Base-by-base conservation (phyloP, 2,797 vertebrate genomes). In the Platyrinchus mystaceus region DNA sequence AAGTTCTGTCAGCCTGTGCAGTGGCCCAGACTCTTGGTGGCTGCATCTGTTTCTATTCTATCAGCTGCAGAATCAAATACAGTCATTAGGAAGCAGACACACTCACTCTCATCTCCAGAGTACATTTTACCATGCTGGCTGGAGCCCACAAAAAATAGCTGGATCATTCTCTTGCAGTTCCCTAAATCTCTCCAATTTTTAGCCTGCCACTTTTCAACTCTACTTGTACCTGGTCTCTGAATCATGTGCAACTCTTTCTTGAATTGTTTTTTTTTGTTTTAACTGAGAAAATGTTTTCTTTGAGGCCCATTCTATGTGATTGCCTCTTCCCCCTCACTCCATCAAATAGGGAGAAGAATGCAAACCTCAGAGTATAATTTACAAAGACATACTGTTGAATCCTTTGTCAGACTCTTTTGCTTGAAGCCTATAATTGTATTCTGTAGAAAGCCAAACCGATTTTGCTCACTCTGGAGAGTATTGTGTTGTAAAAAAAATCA, bases 351-450 rank as follows among this genome's bases (percentile, higher is more conserved):
- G 50, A 83, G 52, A 62, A 74, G 74, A 89, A 89, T 6, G 26
- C 24, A 95, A 91, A 59, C n/a, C 47, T 53, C 24, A 14, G 59
- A 71, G 70, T 52, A 53, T 87, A 89, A 93, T 95, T 95, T 92
- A 62, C 59, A 71, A 73, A 70, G 46, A 64, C 47, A 50, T 19
- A 84, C 34, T 87, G 63, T 75, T 90, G 87, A 93, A 74, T 93
- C 70, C 50, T 84, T 91, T 64, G 44, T 81, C 62, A 74, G 49
- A 74, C 12, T 82, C 84, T 85, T 78, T 50, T 82, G 46, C 76
- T 85, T 85, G 64, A 93, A 93, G 69, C 53, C 58, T 89, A 6
- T 95, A 89, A 95, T 94, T 93, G 85, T 83, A n/a, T 74, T 90
- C 68, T 93, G 27, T 28, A 77, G 76, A 89, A 97, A 96, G 37